These are phyloP conservation scores for Geotria australis DNA, from an alignment of 2,797 vertebrate genomes.

Conservation along the genomic window DNA sequence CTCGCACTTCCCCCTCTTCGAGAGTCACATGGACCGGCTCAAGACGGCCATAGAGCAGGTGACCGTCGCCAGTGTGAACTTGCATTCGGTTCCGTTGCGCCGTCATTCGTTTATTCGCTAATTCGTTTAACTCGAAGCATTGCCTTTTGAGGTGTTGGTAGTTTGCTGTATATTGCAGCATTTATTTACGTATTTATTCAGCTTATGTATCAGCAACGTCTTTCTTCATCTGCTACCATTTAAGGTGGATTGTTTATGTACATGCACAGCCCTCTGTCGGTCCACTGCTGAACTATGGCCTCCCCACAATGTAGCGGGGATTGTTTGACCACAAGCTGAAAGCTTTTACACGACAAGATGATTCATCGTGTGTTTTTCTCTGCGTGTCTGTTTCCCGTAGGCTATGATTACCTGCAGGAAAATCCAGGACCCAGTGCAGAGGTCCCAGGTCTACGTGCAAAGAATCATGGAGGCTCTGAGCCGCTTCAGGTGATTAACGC, in stretches of 20 bases:
- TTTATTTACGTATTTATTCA: constrained; percentile 1
- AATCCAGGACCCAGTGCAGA: background rate
- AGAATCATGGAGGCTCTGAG: constrained; percentile 82
- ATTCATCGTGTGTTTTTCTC: no score
- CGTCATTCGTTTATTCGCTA: background rate
- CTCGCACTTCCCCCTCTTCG: constrained; percentile 94
- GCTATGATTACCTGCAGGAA: background rate
- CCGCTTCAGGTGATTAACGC: constrained; percentile 56
- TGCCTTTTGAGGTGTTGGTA: no score
- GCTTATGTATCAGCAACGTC: background rate
- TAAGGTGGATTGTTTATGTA: no score
- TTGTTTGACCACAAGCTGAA: no score
- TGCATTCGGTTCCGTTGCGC: background rate
- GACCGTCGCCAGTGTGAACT: constrained; percentile 3
- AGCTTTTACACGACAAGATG: no score
- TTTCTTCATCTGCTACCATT: constrained; percentile 1
- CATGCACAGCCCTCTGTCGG: no score
- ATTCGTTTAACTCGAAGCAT: background rate
- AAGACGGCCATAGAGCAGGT: constrained; percentile 95
- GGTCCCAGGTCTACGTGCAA: constrained; percentile 3
- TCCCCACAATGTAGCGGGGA: no score
- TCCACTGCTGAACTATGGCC: no score
- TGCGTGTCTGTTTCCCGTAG: background rate
- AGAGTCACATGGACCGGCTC: constrained; percentile 97
- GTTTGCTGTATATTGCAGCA: background rate